Evolutionary conservation across 2,797 vertebrate species (phyloP).

Genomic region (Falco naumanni): DNA sequence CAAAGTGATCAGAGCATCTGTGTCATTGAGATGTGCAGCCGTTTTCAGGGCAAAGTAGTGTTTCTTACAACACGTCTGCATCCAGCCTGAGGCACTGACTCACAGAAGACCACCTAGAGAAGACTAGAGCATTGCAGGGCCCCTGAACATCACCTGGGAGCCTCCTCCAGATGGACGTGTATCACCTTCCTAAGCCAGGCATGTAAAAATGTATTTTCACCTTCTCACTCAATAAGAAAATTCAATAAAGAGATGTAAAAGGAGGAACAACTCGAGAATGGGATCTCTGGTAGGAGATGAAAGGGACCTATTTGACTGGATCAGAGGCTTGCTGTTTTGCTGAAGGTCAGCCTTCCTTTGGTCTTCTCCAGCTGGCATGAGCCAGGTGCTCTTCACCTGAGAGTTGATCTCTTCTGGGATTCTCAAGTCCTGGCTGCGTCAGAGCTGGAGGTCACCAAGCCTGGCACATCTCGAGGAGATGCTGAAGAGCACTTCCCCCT

Average conservation of each 20-base stretch:
- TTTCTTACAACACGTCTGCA: background rate
- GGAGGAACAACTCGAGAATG: background rate
- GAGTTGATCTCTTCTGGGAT: background rate
- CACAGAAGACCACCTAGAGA: background rate
- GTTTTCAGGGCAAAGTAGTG: background rate
- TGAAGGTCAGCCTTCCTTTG: background rate
- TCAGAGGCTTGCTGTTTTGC: background rate
- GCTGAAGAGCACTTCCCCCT: background rate
- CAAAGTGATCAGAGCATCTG: background rate
- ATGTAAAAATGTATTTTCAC: background rate
- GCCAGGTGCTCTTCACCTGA: background rate
- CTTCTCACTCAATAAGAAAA: background rate
- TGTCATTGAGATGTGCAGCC: fast-evolving
- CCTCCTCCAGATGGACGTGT: background rate
- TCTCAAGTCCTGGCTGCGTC: background rate
- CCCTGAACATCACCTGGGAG: background rate
- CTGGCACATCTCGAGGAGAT: background rate
- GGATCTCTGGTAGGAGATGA: background rate
- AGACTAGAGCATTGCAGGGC: background rate
- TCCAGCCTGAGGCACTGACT: background rate
- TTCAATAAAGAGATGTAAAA: background rate
- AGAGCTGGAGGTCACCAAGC: background rate
- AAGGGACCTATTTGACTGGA: background rate
- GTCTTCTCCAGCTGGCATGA: background rate
- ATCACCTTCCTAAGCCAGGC: background rate